These are phyloP conservation scores for Patella caerulea DNA, from an alignment of 2,888 invertebrate species.

Conservation along the genomic window DNA sequence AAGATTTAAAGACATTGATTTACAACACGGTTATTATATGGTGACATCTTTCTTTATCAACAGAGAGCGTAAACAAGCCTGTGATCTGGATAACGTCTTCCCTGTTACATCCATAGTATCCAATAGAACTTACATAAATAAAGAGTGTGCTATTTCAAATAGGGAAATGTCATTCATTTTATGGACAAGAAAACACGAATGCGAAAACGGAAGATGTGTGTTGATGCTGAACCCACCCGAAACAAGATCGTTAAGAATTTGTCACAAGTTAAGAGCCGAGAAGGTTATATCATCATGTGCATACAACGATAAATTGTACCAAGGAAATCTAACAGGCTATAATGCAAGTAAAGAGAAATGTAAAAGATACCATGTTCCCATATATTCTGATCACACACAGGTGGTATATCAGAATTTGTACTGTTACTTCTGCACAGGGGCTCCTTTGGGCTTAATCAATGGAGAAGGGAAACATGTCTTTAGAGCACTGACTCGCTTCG, in stretches of 20 bases:
- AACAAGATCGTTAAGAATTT: constrained; percentile 3
- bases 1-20: not conserved
- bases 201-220: not conserved
- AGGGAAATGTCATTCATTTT: not conserved
- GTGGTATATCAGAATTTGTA: constrained; percentile 34
- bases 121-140: not conserved
- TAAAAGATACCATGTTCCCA: not conserved
- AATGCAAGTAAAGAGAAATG: not conserved
- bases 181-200: not conserved
- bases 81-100: not conserved
- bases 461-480: not conserved
- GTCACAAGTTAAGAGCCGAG: not conserved
- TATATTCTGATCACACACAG: not conserved
- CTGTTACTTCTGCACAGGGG: constrained; percentile 34
- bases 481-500: not conserved
- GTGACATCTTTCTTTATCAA: not conserved
- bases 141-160: not conserved
- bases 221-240: not conserved
- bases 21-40: constrained; percentile 14
- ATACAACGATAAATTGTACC: not conserved
- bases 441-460: not conserved
- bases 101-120: not conserved
- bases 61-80: not conserved
- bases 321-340: not conserved
- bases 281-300: constrained; percentile 14